A percentile compares a stretch with the other conserved stretches of the same genome.
phyloP scores from a whole-genome alignment of 2,888 invertebrate genomes.

The Diplazon laetatorius region DNA sequence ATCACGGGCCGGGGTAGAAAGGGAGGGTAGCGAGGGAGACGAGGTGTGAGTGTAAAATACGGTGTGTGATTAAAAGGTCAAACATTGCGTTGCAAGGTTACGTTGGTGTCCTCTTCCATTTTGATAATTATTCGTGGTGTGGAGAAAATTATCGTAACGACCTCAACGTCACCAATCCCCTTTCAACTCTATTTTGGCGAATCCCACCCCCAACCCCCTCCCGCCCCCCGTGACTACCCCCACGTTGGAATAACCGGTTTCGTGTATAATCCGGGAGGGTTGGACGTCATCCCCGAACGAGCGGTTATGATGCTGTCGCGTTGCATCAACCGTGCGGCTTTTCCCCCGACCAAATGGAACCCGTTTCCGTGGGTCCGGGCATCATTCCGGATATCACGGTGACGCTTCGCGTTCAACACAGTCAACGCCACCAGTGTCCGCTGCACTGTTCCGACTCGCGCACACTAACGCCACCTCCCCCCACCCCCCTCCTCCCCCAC shows the following conservation, averaged over 20 bases:
- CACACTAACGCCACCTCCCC: too few species aligned
- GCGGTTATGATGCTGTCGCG: slow-evolving; percentile 35
- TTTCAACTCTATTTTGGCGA: not conserved
- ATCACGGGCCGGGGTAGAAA: too few species aligned
- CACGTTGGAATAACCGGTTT: not conserved
- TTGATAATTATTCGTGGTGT: slow-evolving; percentile 6
- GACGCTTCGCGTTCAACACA: slow-evolving; percentile 22
- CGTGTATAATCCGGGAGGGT: slow-evolving; percentile 17
- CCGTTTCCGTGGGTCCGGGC: slow-evolving; percentile 13
- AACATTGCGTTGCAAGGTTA: slow-evolving; percentile 8
- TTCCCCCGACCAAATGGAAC: slow-evolving; percentile 26
- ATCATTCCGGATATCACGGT: slow-evolving; percentile 28
- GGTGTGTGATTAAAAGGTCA: slow-evolving; percentile 16
- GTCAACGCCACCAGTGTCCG: slow-evolving; percentile 29
- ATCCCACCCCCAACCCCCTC: slow-evolving; percentile 4
- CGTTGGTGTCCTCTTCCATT: slow-evolving; percentile 15
- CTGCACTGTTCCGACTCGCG: slow-evolving; percentile 6
- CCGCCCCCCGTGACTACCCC: not conserved
- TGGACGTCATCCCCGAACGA: not conserved
- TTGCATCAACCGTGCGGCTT: slow-evolving; percentile 31
- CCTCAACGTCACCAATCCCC: slow-evolving; percentile 28
- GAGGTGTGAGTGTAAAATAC: too few species aligned
- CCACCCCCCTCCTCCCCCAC: too few species aligned
- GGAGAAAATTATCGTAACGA: slow-evolving; percentile 35
- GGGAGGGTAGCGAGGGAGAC: too few species aligned